Evolutionary conservation across 2,113 vertebrate species (phyloP), one percentile per base, ranked within the genome.

Genomic region (Acanthochromis polyacanthus): DNA sequence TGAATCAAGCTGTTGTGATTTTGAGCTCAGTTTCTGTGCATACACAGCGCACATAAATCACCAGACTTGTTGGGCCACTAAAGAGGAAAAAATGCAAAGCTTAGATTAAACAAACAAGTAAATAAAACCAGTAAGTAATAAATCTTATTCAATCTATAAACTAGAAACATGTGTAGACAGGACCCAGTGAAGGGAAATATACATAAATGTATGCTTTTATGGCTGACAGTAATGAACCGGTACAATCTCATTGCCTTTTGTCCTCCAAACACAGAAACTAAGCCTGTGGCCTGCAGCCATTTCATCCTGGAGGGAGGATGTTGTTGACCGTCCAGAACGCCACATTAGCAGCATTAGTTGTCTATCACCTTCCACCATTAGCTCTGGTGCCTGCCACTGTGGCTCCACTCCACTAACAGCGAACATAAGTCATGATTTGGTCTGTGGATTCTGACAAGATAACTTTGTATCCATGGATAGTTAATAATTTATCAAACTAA

Each of bases 261-360:
- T 75, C 46, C 61, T 60, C 56, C 61, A 78, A 38, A 74, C 43
- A 66, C 16, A 80, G 50, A 38, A 43, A 57, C 10, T 65, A 12
- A 75, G 68, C 36, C 38, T 60, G 62, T 57, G 14, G 63, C 64
- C 43, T 22, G 51, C 8, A 48, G 40, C 57, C 6, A 57, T 75
- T 72, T 69, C 36, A 69, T 59, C 68, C 67, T 52, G 80, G 25
- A 71, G 56, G 76, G 65, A 74, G 74, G 80, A 64, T 58, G 72
- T 20, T 78, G 55, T 73, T 69, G 76, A 71, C 82, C 80, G 71
- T 56, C 56, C 51, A 74, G 61, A 71, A 77, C 60, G 77, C 55
- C 40, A n/a, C 22, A 70, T 77, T 58, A 71, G 57, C 62, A 63
- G 50, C 78, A 78, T 72, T 85, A 71, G 51, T 5, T 63, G 48